Evolutionary conservation across 2,888 invertebrate genomes (phyloP).

Genomic region (Tetragonula carbonaria): DNA sequence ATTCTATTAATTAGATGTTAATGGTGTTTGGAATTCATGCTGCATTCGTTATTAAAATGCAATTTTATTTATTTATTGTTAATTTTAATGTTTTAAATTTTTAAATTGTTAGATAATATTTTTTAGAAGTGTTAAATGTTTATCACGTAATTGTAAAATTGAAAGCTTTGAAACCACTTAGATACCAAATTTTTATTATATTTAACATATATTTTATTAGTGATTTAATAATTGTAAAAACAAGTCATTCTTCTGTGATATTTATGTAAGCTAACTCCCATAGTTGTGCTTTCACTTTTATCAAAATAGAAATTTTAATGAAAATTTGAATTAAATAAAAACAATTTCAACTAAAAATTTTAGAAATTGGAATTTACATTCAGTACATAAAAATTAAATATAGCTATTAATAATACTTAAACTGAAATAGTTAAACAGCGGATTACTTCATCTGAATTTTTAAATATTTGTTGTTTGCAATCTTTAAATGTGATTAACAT

Average conservation of each 20-base stretch:
- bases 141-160: not conserved
- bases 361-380: not conserved
- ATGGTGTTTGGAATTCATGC: not conserved
- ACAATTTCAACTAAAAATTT: slow-evolving; percentile 1
- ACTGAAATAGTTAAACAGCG: not conserved
- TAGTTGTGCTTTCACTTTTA: not conserved
- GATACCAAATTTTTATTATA: not conserved
- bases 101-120: not conserved
- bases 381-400: not conserved
- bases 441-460: not conserved
- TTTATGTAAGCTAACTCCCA: not conserved
- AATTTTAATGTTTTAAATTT: not conserved
- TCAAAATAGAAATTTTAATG: not conserved
- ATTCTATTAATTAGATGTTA: not conserved
- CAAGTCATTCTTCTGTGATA: slow-evolving; percentile 28
- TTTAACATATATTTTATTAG: slow-evolving; percentile 17
- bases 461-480: not conserved
- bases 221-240: not conserved
- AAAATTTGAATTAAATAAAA: not conserved
- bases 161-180: not conserved
- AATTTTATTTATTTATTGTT: slow-evolving; percentile 3
- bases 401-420: slow-evolving; percentile 8
- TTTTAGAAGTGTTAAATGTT: not conserved
- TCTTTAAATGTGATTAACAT: slow-evolving; percentile 9
- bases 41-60: slow-evolving; percentile 24